Evolutionary conservation across 2,888 invertebrate species (phyloP), one percentile per base, ranked within the genome.

Genomic region (Dascillus cervinus): DNA sequence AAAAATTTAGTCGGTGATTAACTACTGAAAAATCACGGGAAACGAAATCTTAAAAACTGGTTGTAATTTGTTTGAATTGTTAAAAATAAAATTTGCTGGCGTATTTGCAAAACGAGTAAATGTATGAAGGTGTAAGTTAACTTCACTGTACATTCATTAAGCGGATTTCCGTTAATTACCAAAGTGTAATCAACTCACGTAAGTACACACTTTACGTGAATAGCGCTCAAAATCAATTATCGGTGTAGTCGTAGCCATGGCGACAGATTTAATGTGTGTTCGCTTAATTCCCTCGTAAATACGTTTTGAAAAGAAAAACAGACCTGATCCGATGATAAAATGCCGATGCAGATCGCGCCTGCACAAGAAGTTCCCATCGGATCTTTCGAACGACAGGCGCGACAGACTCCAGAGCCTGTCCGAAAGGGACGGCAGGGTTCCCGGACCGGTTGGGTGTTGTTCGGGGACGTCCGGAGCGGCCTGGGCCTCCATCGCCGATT

Each of bases 141-240:
- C 53, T 52, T 55, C 45, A 47, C 43, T 46, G 47, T 46, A 54
- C 50, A 53, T 53, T 55, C 54, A 52, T 52, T 56, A 56, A 58
- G 52, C 50, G 54, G 53, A 56, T 58, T 54, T 41, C 51, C 47
- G 52, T 56, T 58, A 58, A 58, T 60, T 60, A 57, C 53, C 54
- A 54, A 58, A 56, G 53, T 60, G 60, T 60, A 60, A 60, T 60
- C 58, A 60, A 58, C 56, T 60, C 54, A 55, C 47, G 45, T 53
- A 56, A 54, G 53, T 51, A 53, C 50, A 55, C 52, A 53, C 54
- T 59, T 53, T 42, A 49, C 47, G 46, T 51, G 54, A 55, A 55
- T 56, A 52, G 51, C 41, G 45, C 47, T 46, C 34, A 34, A 39
- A 40, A 43, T 41, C 46, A 46, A 46, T 45, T 48, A 41, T 43